Conservation (phyloP, 2,797 vertebrate genomes). For the Hydrocynus forskahlii region DNA sequence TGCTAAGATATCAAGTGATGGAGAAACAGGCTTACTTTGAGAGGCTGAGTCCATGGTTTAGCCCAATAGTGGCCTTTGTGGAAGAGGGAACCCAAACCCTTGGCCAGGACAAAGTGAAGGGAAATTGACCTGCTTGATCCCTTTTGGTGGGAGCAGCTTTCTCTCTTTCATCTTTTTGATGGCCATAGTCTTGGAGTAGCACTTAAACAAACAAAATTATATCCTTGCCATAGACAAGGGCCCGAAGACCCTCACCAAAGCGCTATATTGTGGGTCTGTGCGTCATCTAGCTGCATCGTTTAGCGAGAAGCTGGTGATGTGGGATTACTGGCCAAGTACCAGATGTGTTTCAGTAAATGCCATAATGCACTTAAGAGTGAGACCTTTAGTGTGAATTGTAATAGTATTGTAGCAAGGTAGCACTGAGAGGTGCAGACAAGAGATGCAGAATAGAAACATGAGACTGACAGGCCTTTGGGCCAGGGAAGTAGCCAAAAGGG, state of each 20-base stretch:
- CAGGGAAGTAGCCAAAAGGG: constrained; percentile 87
- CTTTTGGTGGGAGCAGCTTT: constrained; percentile 74
- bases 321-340: constrained; percentile 23
- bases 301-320: neutral
- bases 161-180: constrained; percentile 80
- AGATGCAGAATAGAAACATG: constrained; percentile 76
- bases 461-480: constrained; percentile 79
- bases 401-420: constrained; percentile 24
- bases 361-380: constrained; percentile 44
- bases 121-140: constrained; percentile 87
- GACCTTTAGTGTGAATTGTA: constrained; percentile 21
- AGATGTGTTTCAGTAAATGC: constrained; percentile 28
- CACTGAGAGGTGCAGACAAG: constrained; percentile 60
- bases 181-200: constrained; percentile 76
- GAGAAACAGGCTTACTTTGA: constrained; percentile 72
- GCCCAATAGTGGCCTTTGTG: constrained; percentile 80
- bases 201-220: constrained; percentile 84
- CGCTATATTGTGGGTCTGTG: constrained; percentile 1
- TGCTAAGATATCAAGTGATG: constrained; percentile 81
- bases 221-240: constrained; percentile 53
- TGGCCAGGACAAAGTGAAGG: constrained; percentile 80
- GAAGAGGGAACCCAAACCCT: constrained; percentile 79
- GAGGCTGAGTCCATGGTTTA: constrained; percentile 69
- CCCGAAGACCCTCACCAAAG: neutral
- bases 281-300: constrained; percentile 2